Percentiles rank a stretch among this genome's conserved stretches.
These are phyloP conservation scores for Trichopoda pennipes DNA, from an alignment of 2,888 invertebrate species.

Conservation along the genomic window DNA sequence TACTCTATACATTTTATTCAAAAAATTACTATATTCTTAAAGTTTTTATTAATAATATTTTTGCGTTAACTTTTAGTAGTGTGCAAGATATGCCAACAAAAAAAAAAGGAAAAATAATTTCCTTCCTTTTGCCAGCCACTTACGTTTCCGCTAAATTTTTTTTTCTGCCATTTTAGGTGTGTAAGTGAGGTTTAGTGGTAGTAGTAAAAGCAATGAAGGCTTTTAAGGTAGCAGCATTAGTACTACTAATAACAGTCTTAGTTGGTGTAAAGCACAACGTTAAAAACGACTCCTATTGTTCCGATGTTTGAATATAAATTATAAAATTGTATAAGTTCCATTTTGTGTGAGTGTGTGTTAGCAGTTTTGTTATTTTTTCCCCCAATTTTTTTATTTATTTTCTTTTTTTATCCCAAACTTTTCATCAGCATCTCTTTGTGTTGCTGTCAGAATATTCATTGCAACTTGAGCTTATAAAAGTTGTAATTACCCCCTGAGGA, in stretches of 20 bases:
- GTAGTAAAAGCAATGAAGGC: neutral
- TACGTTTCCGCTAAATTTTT: constrained; percentile 20
- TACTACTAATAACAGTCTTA: neutral
- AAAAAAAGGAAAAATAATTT: constrained; percentile 38
- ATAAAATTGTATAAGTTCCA: constrained; percentile 49
- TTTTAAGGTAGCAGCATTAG: neutral
- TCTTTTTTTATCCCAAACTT: no score
- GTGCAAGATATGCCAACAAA: neutral
- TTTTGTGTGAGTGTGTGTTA: constrained; percentile 32
- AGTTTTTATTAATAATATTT: constrained; percentile 3
- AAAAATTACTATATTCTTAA: constrained; percentile 7
- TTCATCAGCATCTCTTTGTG: no score
- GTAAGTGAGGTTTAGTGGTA: neutral
- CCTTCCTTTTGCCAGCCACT: constrained; percentile 50
- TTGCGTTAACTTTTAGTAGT: constrained; percentile 3
- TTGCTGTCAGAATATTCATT: neutral
- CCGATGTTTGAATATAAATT: constrained; percentile 56
- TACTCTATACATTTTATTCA: no score
- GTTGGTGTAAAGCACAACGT: constrained; percentile 18
- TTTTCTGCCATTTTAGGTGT: neutral
- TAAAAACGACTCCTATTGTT: constrained; percentile 34
- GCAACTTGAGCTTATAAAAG: constrained; percentile 53
- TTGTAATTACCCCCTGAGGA: constrained; percentile 58
- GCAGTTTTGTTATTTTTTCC: no score
- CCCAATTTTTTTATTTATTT: no score